Percentiles rank a stretch among this genome's conserved stretches.
phyloP scores from a whole-genome alignment of 2,888 invertebrate genomes.

The Molorchus minor region DNA sequence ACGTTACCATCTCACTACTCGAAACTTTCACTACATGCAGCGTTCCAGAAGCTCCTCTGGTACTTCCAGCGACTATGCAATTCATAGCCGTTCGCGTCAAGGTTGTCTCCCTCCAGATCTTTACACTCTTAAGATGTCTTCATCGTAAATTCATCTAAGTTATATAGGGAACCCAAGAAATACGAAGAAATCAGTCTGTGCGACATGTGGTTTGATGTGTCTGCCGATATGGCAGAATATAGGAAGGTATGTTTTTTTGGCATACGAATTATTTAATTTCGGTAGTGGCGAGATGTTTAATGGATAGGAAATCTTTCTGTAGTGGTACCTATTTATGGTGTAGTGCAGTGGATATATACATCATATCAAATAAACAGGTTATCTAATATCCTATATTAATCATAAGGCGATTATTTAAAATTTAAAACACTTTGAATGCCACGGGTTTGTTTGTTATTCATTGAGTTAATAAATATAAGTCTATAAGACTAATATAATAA shows the following conservation, averaged over 20 bases:
- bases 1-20: no score
- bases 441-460: no score
- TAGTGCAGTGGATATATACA: no score
- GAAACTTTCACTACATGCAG: conserved; percentile 18
- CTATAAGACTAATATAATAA: no score
- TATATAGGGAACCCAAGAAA: conserved; percentile 44
- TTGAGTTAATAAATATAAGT: no score
- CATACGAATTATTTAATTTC: not conserved
- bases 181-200: conserved; percentile 39
- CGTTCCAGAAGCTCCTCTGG: conserved; percentile 14
- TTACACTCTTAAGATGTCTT: conserved; percentile 11
- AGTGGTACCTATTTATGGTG: no score
- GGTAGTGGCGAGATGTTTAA: not conserved
- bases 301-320: no score
- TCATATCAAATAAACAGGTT: no score
- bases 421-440: no score
- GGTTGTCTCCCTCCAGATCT: conserved; percentile 42
- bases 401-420: no score
- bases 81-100: conserved; percentile 28
- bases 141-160: conserved; percentile 31
- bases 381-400: no score
- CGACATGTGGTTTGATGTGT: conserved; percentile 33
- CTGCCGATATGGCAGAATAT: conserved; percentile 41
- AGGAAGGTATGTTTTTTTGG: conserved; percentile 37
- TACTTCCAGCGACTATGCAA: conserved; percentile 6